Base-by-base conservation (phyloP, 2,797 vertebrate species). In the Fistularia commersonii region DNA sequence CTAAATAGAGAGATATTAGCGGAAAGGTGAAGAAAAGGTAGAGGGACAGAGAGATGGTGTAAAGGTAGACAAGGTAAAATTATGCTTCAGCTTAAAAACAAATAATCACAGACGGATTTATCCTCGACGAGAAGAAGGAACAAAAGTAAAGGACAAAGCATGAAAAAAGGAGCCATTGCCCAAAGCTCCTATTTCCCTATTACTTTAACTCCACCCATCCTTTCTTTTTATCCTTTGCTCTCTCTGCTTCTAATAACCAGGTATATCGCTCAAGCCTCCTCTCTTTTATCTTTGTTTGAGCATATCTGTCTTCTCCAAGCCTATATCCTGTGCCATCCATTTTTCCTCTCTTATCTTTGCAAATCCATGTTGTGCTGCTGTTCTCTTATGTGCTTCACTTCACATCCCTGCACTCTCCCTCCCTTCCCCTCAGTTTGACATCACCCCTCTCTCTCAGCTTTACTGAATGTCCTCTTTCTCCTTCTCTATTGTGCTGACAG, bases 401-500 rank as follows among this genome's bases (percentile, higher is more conserved):
- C 67, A 55, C 70, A 64, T 74, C 68, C 45, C 61, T 62, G 48
- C 53, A 44, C 61, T 54, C 72, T 43, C 60, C 66, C 64, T 64
- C 64, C 12, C 54, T 69, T 63, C 58, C 49, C 56, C 66, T 63
- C 62, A 48, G 49, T 74, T 70, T 81, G 68, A 79, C 79, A 68
- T 73, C 57, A 65, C 61, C 63, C 65, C 50, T 48, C 67, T 54
- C 64, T 70, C 46, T 71, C 66, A 11, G 54, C 39, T 8, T 47
- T 59, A 66, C 71, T 79, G 69, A 83, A 81, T 79, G 83, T 82
- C 85, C 77, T 82, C 81, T 81, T 85, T 87, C 81, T 87, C 86
- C 78, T 82, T 77, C 43, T 69, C 66, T 51, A 76, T 78, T 89
- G 87, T 89, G 82, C 80, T 84, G 76, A 82, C 79, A 61, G 68